These are phyloP conservation scores for Pomatorhinus ruficollis DNA, from an alignment of 2,113 vertebrate genomes.

Conservation along the genomic window DNA sequence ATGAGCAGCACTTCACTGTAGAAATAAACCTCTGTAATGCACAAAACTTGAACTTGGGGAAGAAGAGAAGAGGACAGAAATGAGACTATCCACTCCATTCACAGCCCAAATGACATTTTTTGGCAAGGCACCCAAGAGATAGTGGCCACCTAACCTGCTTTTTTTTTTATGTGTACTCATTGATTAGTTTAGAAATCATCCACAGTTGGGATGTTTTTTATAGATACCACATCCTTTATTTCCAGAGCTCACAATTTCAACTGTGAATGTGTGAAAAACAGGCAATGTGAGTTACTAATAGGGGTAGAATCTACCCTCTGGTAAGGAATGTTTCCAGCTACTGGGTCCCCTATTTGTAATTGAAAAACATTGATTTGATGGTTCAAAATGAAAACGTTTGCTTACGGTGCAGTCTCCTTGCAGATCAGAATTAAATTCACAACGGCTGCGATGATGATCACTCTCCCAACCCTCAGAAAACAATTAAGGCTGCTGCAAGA, in stretches of 20 bases:
- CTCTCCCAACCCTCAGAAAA: neutral
- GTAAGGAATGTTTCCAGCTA: neutral
- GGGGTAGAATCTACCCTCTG: neutral
- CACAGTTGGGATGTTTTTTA: neutral
- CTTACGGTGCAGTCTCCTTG: neutral
- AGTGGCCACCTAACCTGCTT: neutral
- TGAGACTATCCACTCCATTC: neutral
- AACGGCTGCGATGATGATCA: neutral
- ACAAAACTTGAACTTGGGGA: neutral
- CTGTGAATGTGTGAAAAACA: neutral
- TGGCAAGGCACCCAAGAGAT: neutral
- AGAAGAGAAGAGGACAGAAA: neutral
- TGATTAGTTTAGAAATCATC: neutral
- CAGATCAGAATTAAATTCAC: neutral
- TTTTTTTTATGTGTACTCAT: neutral
- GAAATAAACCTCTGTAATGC: neutral
- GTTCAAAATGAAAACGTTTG: neutral
- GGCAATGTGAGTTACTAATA: neutral
- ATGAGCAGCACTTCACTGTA: neutral
- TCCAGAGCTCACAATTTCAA: neutral
- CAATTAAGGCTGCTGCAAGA: constrained; percentile 32
- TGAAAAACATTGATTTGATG: constrained; percentile 11
- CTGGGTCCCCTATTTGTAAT: neutral
- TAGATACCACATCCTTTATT: neutral
- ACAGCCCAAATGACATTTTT: neutral